Evolutionary conservation across 2,888 invertebrate genomes (phyloP).

Genomic region (Sphinx pinastri): DNA sequence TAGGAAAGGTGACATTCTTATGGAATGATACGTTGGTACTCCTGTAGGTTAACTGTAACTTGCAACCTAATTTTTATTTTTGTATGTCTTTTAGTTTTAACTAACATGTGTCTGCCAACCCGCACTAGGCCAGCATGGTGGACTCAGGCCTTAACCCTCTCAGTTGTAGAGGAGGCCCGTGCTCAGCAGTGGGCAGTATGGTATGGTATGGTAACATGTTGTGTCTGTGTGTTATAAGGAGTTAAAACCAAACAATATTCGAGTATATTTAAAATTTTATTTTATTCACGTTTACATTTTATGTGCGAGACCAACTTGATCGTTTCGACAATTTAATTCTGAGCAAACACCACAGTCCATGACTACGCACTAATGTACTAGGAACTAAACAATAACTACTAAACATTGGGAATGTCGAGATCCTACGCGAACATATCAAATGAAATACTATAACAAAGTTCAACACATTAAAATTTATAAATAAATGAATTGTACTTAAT

Average conservation of each 20-base stretch:
- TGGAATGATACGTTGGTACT: neutral
- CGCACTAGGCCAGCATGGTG: too few relatives aligned
- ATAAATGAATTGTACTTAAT: conserved; percentile 61
- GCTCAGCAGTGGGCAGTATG: too few relatives aligned
- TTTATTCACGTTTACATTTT: conserved; percentile 43
- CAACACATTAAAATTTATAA: conserved; percentile 53
- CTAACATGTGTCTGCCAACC: too few relatives aligned
- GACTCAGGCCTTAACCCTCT: too few relatives aligned
- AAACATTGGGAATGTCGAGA: conserved; percentile 77
- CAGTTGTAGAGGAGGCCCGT: too few relatives aligned
- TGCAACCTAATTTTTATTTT: neutral
- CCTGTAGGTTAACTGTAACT: neutral
- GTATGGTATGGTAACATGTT: too few relatives aligned
- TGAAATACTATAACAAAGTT: conserved; percentile 48
- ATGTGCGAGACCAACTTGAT: conserved; percentile 47
- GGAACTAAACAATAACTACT: conserved; percentile 36
- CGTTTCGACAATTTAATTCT: conserved; percentile 43
- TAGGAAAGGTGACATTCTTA: too few relatives aligned
- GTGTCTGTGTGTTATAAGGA: too few relatives aligned
- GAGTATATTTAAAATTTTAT: conserved; percentile 30
- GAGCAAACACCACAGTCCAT: conserved; percentile 45
- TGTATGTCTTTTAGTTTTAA: too few relatives aligned
- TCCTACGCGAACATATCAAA: conserved; percentile 51
- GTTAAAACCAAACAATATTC: conserved; percentile 28
- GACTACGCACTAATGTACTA: conserved; percentile 48